Base-by-base conservation (phyloP, 2,797 vertebrate species). In the Chelon auratus region DNA sequence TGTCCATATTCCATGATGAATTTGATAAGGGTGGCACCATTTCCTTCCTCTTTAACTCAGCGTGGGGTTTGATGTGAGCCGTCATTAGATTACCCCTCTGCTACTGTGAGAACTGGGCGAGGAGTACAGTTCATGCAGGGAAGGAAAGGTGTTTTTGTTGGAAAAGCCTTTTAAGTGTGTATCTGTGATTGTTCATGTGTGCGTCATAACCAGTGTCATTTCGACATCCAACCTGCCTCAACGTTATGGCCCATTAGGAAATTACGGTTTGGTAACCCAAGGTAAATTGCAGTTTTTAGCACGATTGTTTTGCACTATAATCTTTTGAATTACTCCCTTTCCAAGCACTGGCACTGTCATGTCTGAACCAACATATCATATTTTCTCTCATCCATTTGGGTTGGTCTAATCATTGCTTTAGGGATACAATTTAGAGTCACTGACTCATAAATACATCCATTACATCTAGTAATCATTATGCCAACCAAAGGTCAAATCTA, bases 221-320 rank as follows among this genome's bases (percentile, higher is more conserved):
- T 61, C 77, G 6, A 22, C 65, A 57, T 47, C 6, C 2, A 47
- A 43, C 59, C 40, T 50, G n/a, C 50, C 57, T 15, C 42, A 51
- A 74, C 69, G 33, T 61, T 43, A 58, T 51, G 60, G 51, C 20
- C 36, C 14, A 43, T 65, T 56, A 42, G 75, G 59, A 65, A 80
- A 85, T 70, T 17, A 12, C 58, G 80, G 60, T 80, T 66, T 61
- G 1, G 26, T 24, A 58, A 42, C 7, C 53, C 51, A 58, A 56
- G n/a, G 63, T 52, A 72, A 75, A 91, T 69, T 81, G 63, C 54
- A 66, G 39, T 62, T 56, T 79, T 72, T 53, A 42, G 20, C 18
- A 62, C 71, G 64, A 71, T 75, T 59, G 76, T 56, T 52, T 36
- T 53, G 36, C 63, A 71, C 57, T 62, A 11, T 68, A 80, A 80